phyloP scores from a whole-genome alignment of 2,797 vertebrate genomes.

The Squalus acanthias region DNA sequence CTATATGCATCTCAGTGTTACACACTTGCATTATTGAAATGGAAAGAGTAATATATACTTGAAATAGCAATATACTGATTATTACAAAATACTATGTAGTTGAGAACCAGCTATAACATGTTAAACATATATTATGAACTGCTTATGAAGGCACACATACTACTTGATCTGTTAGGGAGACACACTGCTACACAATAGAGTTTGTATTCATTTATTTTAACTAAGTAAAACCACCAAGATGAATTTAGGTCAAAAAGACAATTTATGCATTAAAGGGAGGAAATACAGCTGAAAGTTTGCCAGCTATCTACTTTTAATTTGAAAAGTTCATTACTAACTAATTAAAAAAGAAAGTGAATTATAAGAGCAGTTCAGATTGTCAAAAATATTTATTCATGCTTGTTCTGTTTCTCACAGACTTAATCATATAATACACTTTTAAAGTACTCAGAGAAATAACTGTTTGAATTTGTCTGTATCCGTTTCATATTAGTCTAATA shows the following conservation, averaged over 20 bases:
- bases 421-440: background rate
- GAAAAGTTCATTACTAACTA: background rate
- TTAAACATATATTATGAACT: constrained; percentile 27
- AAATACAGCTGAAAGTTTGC: constrained; percentile 18
- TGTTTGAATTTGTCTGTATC: background rate
- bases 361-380: background rate
- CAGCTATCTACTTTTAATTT: constrained; percentile 2
- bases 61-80: constrained; percentile 9
- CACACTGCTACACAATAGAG: constrained; percentile 20
- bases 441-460: background rate
- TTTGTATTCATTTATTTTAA: constrained; percentile 17
- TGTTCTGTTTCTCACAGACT: background rate
- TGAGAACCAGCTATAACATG: background rate
- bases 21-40: background rate
- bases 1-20: background rate
- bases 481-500: background rate
- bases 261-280: background rate
- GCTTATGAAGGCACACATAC: constrained; percentile 4
- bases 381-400: background rate
- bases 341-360: background rate
- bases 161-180: background rate
- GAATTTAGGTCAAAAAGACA: constrained; percentile 33
- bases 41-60: background rate
- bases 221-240: constrained; percentile 24
- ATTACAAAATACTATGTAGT: constrained; percentile 5